phyloP scores from a whole-genome alignment of 2,797 vertebrate species.

The Triplophysa yarkandensis region DNA sequence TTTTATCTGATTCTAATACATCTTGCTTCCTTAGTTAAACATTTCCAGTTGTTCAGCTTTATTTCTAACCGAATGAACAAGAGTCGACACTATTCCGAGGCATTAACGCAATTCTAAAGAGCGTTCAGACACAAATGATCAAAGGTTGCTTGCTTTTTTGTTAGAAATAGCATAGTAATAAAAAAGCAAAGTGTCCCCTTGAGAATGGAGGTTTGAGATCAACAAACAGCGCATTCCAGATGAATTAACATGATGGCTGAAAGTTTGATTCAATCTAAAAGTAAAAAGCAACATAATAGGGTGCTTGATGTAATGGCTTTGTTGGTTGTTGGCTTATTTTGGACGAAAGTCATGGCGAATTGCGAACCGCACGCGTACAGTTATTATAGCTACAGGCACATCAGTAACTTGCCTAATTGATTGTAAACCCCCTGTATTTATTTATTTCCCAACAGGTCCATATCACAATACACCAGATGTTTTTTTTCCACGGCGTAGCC shows the following conservation, averaged over 20 bases:
- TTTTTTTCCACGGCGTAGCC: constrained; percentile 52
- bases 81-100: background rate
- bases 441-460: constrained; percentile 46
- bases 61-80: background rate
- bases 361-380: constrained; percentile 9
- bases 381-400: constrained; percentile 33
- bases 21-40: background rate
- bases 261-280: background rate
- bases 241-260: background rate
- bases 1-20: constrained; percentile 2
- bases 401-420: constrained; percentile 54
- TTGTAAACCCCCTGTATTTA: constrained; percentile 44
- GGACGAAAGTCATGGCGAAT: background rate
- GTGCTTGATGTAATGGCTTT: background rate
- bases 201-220: background rate
- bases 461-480: constrained; percentile 55
- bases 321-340: constrained; percentile 13
- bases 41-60: background rate
- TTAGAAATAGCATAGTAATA: background rate
- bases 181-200: background rate
- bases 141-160: background rate
- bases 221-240: background rate
- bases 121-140: background rate
- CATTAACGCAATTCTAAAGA: constrained; percentile 5
- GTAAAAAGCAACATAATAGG: background rate